A percentile compares a stretch with the other conserved stretches of the same genome.
These are phyloP conservation scores for Cantharis rustica DNA, from an alignment of 2,888 invertebrate species.

Conservation along the genomic window DNA sequence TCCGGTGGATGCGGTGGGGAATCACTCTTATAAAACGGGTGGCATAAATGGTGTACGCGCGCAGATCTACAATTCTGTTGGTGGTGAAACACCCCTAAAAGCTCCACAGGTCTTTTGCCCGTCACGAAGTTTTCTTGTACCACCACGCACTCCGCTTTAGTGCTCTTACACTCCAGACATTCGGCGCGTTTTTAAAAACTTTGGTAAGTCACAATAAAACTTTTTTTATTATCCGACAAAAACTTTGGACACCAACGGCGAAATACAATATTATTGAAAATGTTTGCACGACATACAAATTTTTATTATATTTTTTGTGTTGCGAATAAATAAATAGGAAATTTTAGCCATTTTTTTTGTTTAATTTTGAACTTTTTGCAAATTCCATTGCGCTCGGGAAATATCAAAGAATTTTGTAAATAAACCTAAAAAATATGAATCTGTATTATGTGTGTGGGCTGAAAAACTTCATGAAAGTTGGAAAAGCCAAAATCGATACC, in stretches of 20 bases:
- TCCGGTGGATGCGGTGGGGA: constrained; percentile 32
- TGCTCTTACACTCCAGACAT: background rate
- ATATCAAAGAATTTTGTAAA: background rate
- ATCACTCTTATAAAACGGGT: constrained; percentile 35
- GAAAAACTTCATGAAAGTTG: background rate
- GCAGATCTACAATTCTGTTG: constrained; percentile 33
- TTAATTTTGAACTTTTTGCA: background rate
- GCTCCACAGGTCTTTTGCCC: constrained; percentile 33
- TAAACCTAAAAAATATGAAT: background rate
- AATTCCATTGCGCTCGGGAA: too few relatives aligned
- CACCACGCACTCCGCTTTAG: background rate
- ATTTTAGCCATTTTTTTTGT: background rate
- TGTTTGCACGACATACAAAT: background rate
- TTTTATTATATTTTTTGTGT: background rate
- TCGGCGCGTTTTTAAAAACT: background rate
- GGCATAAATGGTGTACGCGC: constrained; percentile 35
- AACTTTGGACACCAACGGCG: too few relatives aligned
- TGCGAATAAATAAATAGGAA: background rate
- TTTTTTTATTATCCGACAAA: background rate
- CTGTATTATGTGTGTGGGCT: background rate
- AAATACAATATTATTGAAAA: too few relatives aligned
- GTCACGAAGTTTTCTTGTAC: constrained; percentile 15
- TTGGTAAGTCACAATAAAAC: constrained; percentile 3
- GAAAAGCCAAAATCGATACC: background rate
- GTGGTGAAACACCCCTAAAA: constrained; percentile 32